phyloP scores from a whole-genome alignment of 2,797 vertebrate species.

The Lithobates pipiens region DNA sequence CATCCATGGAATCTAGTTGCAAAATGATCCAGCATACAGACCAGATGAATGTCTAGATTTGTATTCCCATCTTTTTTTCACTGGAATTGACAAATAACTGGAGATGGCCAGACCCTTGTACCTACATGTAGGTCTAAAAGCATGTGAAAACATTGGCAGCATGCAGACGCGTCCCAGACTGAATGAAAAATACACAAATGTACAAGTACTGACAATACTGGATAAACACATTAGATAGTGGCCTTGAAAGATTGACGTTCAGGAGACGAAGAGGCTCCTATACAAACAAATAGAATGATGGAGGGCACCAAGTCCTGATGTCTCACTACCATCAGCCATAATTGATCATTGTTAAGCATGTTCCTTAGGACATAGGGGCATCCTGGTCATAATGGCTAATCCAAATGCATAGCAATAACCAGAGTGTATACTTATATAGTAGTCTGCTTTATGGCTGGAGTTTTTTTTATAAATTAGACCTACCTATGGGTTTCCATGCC shows the following conservation, averaged over 20 bases:
- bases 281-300: constrained; percentile 27
- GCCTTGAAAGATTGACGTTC: constrained; percentile 41
- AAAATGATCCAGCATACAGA: too few species aligned
- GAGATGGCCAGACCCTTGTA: neutral
- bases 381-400: too few species aligned
- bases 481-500: too few species aligned
- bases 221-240: constrained; percentile 34
- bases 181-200: constrained; percentile 34
- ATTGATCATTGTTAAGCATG: too few species aligned
- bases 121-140: constrained; percentile 40
- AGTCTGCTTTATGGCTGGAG: too few species aligned
- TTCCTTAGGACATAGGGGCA: too few species aligned
- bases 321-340: neutral
- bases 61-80: neutral
- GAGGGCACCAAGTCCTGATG: neutral
- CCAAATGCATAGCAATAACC: too few species aligned
- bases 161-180: constrained; percentile 23
- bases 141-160: constrained; percentile 31
- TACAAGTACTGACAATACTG: constrained; percentile 7
- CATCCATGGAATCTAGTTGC: too few species aligned
- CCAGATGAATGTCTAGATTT: neutral
- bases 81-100: neutral
- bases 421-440: too few species aligned
- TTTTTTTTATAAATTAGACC: too few species aligned
- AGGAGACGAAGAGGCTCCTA: constrained; percentile 13